These are phyloP conservation scores for Drosophila teissieri DNA, from an alignment of 1,140 invertebrate species.

Conservation along the genomic window DNA sequence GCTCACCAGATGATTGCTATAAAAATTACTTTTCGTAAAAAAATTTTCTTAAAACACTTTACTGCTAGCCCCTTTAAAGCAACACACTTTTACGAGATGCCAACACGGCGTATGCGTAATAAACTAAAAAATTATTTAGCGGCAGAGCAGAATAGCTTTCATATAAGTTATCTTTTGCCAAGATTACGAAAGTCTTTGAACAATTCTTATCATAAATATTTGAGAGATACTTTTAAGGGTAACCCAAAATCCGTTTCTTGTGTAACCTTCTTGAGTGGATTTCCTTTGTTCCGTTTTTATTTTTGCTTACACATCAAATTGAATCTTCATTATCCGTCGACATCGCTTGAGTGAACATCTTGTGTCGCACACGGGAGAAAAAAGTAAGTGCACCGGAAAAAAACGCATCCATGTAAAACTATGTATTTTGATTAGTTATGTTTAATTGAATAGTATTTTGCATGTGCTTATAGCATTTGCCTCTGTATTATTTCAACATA, in stretches of 20 bases:
- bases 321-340: slow-evolving; percentile 39
- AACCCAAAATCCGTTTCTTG: neutral
- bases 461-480: too few relatives aligned
- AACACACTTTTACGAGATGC: neutral
- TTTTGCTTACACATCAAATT: slow-evolving; percentile 30
- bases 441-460: too few relatives aligned
- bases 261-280: slow-evolving; percentile 14
- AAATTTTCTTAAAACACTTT: neutral
- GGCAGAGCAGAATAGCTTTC: too few relatives aligned
- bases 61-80: neutral
- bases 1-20: neutral
- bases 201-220: neutral
- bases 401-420: neutral
- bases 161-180: neutral
- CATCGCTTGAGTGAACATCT: slow-evolving; percentile 32
- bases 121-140: neutral
- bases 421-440: neutral
- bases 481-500: too few relatives aligned
- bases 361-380: neutral
- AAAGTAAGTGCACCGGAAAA: neutral
- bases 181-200: neutral
- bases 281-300: slow-evolving; percentile 26
- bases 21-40: neutral
- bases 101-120: slow-evolving; percentile 13
- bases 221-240: slow-evolving; percentile 1